Percentiles rank a stretch among this genome's conserved stretches.
Evolutionary conservation across 2,113 vertebrate species (phyloP).

Genomic region (Dasyprocta punctata): DNA sequence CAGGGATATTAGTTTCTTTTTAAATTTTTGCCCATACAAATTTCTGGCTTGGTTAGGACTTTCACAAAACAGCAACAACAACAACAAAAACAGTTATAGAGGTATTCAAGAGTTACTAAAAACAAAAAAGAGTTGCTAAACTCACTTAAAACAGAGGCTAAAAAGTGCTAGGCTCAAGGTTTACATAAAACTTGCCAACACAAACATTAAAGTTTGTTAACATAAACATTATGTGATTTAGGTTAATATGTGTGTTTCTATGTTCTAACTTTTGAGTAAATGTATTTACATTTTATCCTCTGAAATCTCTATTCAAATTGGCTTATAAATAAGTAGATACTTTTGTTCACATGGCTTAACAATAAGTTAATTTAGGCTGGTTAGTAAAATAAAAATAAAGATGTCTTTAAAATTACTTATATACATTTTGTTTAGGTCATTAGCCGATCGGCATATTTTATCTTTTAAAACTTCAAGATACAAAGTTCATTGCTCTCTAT

Average conservation of each 20-base stretch:
- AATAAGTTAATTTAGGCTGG: background rate
- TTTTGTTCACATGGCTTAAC: background rate
- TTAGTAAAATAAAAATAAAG: background rate
- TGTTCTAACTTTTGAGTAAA: background rate
- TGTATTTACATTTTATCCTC: background rate
- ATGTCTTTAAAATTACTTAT: background rate
- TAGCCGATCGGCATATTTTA: background rate
- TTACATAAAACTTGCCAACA: background rate
- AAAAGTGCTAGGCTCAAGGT: no score
- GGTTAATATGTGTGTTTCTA: background rate
- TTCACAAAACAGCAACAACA: no score
- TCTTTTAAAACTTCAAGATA: background rate
- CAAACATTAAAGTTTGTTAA: background rate
- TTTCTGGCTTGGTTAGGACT: no score
- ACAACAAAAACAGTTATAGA: no score
- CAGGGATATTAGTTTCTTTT: no score
- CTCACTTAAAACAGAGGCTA: no score
- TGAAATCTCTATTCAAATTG: background rate
- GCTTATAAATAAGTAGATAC: background rate
- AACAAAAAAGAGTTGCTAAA: no score
- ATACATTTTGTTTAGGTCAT: background rate
- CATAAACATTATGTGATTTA: background rate
- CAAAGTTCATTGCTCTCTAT: background rate
- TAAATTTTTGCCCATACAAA: no score
- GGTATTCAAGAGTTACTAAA: no score